Percentiles rank a stretch among this genome's conserved stretches.
phyloP scores from a whole-genome alignment of 2,797 vertebrate species.

The Phaenicophaeus curvirostris region DNA sequence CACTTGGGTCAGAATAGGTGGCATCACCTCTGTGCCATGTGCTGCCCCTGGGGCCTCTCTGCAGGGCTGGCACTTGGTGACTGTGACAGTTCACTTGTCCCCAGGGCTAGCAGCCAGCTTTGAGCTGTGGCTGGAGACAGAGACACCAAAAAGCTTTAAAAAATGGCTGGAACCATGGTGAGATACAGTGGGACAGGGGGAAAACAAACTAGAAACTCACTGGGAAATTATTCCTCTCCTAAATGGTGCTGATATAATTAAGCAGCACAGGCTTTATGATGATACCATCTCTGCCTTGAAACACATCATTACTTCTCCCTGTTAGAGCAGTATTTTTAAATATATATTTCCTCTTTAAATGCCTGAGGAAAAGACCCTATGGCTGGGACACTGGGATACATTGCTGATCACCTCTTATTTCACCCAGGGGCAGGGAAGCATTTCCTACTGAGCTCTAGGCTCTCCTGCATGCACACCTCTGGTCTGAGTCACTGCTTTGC shows the following conservation, averaged over 20 bases:
- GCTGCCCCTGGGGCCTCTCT: background rate
- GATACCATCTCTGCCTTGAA: constrained; percentile 53
- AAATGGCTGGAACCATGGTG: background rate
- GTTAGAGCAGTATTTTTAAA: constrained; percentile 25
- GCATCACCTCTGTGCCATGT: background rate
- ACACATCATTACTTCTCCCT: constrained; percentile 53
- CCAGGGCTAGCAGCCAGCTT: background rate
- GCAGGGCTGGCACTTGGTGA: background rate
- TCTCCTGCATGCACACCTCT: background rate
- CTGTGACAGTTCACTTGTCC: background rate
- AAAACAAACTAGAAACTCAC: constrained; percentile 40
- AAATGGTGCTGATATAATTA: constrained; percentile 51
- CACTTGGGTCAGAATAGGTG: background rate
- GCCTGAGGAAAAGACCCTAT: background rate
- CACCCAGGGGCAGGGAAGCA: background rate
- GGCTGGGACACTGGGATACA: background rate
- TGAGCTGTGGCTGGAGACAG: background rate
- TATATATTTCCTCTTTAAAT: constrained; percentile 8
- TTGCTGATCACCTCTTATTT: constrained; percentile 13
- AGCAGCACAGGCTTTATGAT: constrained; percentile 43
- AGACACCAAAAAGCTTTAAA: background rate
- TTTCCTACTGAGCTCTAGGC: background rate
- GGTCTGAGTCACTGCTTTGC: background rate
- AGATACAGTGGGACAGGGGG: background rate
- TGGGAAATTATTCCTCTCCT: constrained; percentile 45